Evolutionary conservation across 2,888 invertebrate genomes (phyloP), one percentile per base, ranked within the genome.

Genomic region (Tubulanus polymorphus): DNA sequence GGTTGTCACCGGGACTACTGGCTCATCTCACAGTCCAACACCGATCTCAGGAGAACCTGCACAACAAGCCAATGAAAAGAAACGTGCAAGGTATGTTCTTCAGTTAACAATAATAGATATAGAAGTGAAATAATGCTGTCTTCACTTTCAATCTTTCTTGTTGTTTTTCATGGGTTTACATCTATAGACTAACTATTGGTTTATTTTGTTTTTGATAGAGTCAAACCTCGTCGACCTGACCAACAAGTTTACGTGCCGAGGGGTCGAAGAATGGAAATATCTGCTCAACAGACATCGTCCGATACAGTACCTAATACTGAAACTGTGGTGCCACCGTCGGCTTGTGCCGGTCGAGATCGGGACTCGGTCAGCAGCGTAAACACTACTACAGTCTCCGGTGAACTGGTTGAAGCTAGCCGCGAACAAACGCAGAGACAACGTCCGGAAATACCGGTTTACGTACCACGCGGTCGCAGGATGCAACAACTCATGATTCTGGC

Each of bases 361-460:
- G 28, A 18, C 15, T 28, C 18, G n/a, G 45, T 12, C 28, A 23
- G 26, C 15, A 5, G 23, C 41, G 59, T 28, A 2, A 50, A 51
- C 6, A 32, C 35, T 32, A 23, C 18, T 5, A 23, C 18, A 23
- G 23, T 3, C 6, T 20, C 6, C 41, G 6, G 20, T 15, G 20
- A 23, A 8, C 41, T 23, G 18, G 26, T 25, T 5, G 12, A 55
- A 35, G 37, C 52, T 46, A 26, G 29, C 10, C 50, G 20, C 37
- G 49, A 29, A 29, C 55, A 50, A 18, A 45, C 53, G 6, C 63
- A 57, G 35, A 57, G 50, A 46, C 84, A 86, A 56, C 84, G 89
- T 63, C 90, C 90, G 48, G 90, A 90, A 78, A 85, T 87, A 37
- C 88, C 88, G 23, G 86, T 89, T 51, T 90, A 90, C 81, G 86